These are phyloP conservation scores for Stenchaetothrips biformis DNA, from an alignment of 2,888 invertebrate species.

Conservation along the genomic window DNA sequence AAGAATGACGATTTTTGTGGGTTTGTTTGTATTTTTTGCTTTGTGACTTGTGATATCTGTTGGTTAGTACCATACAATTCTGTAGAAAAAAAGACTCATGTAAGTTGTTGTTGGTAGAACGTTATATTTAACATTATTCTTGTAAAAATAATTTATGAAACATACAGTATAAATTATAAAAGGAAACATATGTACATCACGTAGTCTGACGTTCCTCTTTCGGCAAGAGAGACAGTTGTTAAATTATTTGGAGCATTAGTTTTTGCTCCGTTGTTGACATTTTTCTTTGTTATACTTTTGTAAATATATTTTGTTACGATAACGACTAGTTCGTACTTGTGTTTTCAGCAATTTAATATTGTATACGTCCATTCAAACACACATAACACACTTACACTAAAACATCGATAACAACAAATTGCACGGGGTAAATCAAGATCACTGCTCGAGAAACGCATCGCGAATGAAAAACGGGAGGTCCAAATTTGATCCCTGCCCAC, in stretches of 20 bases:
- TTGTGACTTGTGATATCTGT: neutral
- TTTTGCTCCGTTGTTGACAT: neutral
- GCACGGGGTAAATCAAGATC: neutral
- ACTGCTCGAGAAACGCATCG: neutral
- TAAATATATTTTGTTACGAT: slow-evolving; percentile 18
- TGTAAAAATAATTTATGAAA: slow-evolving; percentile 25
- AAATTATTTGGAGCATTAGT: neutral
- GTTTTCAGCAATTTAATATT: neutral
- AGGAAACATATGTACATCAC: slow-evolving; percentile 9
- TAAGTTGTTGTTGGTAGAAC: slow-evolving; percentile 13
- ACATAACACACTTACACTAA: slow-evolving; percentile 3
- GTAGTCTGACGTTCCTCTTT: slow-evolving; percentile 10
- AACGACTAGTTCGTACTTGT: slow-evolving; percentile 13
- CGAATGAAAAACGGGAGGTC: neutral
- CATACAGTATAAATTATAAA: slow-evolving; percentile 22
- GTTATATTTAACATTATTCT: slow-evolving; percentile 17
- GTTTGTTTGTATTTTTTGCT: neutral
- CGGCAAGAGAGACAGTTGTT: slow-evolving; percentile 1
- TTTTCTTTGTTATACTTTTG: neutral
- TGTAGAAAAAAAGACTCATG: slow-evolving; percentile 15
- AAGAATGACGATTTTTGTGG: neutral
- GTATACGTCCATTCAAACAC: neutral
- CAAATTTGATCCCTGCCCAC: too few relatives aligned
- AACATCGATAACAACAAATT: neutral
- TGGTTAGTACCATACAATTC: slow-evolving; percentile 2